Evolutionary conservation across 1,140 invertebrate genomes (phyloP), one percentile per base, ranked within the genome.

Genomic region (Anadara kagoshimensis): DNA sequence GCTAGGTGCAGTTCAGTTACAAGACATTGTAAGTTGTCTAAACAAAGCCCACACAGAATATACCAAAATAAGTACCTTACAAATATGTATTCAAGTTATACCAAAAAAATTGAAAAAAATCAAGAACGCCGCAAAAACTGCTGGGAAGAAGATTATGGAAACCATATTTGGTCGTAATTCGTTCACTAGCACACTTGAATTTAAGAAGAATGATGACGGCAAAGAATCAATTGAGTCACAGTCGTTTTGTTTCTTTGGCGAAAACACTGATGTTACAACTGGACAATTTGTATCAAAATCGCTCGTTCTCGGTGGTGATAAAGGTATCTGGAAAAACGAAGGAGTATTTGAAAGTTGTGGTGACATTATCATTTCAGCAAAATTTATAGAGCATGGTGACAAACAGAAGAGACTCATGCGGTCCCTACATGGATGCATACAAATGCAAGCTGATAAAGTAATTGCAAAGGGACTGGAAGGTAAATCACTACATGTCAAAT

Each of bases 281-380:
- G 58, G 58, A 61, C 1, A 43, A 2, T 61, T 12, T 16, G 5
- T 4, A 12, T 22, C 41, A 8, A 14, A 14, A 26, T 56, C 54
- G 5, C 22, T 61, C 10, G 7, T 44, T 20, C 22, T 61, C 7
- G 8, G 45, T 7, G 58, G 36, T 12, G 12, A 1, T 12, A 45
- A 7, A 61, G 58, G 58, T 3, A n/a, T 20, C 2, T 61, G 58
- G 58, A 61, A 61, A 45, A 45, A 61, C 12, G 58, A 12, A 1
- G 41, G 58, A 4, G n/a, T 44, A 14, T 14, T 61, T 43, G 58
- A 61, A 22, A 20, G 41, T 18, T 61, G 58, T 43, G 58, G 58
- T 0, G 58, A 61, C 45, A 61, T 61, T 10, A 18, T 44, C n/a
- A 61, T 61, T 12, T 61, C 58, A 2, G 58, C 58, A 45, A 61